Base-by-base conservation (phyloP, 2,797 vertebrate genomes). In the Halcyon smyrnensis region DNA sequence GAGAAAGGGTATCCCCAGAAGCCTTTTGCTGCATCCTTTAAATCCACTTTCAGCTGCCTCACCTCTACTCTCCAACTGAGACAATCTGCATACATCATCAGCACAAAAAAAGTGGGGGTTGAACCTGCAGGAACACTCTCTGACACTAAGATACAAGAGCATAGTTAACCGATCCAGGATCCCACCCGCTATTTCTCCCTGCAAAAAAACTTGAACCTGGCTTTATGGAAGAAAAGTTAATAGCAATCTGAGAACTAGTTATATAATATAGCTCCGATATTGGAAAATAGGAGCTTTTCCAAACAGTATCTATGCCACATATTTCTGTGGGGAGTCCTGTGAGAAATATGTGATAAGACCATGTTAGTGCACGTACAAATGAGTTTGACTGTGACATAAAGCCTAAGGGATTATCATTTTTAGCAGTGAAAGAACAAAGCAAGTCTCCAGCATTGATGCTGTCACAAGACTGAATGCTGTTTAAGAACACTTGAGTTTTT, bases 81-180 rank as follows among this genome's bases (percentile, higher is more conserved):
- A 16, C 15, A 6, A 57, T 9, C 6, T 43, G 27, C 15, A 19
- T 24, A 5, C 25, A 19, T 24, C 18, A 12, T 65, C n/a, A 89
- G 8, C 17, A 30, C 36, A 85, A 76, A 57, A 63, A 69, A 69
- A 73, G 57, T 11, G 10, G 4, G 7, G 5, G 1, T 0, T n/a
- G 28, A 73, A 79, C 5, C 36, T 65, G 34, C 8, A 83, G 48
- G 65, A 77, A 13, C 76, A 9, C 14, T 39, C 16, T 64, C 59
- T 76, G 43, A 45, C 9, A 6, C 21, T 23, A 32, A 65, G 25
- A 57, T 34, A 53, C 0, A 0, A 77, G 7, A 30, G 19, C 19
- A 32, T 11, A 45, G 21, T 48, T 87, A 45, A 63, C 15, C 13
- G 53, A 8, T 65, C 6, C 23, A 69, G 68, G 19, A 67, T 51